Evolutionary conservation across 1,140 invertebrate genomes (phyloP), one percentile per base, ranked within the genome.

Genomic region (Drosophila nasuta): DNA sequence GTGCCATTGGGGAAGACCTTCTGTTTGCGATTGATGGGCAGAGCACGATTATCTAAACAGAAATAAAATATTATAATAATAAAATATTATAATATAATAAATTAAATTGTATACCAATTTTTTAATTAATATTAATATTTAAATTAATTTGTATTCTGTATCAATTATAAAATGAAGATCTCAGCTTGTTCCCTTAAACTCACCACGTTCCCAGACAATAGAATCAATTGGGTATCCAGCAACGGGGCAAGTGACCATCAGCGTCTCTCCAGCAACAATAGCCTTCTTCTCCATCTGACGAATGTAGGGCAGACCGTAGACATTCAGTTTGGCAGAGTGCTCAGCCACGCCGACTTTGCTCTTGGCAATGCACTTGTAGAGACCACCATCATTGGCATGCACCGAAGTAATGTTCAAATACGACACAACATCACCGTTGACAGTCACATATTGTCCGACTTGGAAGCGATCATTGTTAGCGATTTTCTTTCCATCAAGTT

Each of bases 1-100:
- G 97, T 98, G 54, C 98, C 98, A 89, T 99, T 98, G 28, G 96
- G 96, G 93, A 97, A 98, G 13, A 98, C 97, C 87, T 97, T 97
- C 89, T 99, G 98, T 82, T 98, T 97, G 81, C 98, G 95, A 93
- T 99, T 99, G 92, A 98, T 98, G 52, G 98, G 98, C 51, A 99
- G 93, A 6, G 96, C 95, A 49, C 96, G 92, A 73, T 93, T 92
- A 48, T 93, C 91, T 93, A 4, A 4, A 1, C 1, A 5, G 20
- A 15, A 13, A 5, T 13, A 5, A 28, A 1, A 20, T n/a, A 59
- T 25, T 17, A 13, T 5, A 49, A 11, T 25, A 5, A 30, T 13
- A 13, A 13, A 13, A 13, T 13, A 15, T 15, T 15, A 15, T 15
- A 20, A 13, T 8, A 38, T 3, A 33, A 28, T 5, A 7, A 52